Evolutionary conservation across 2,113 vertebrate species (phyloP).

Genomic region (Gymnobelideus leadbeateri): DNA sequence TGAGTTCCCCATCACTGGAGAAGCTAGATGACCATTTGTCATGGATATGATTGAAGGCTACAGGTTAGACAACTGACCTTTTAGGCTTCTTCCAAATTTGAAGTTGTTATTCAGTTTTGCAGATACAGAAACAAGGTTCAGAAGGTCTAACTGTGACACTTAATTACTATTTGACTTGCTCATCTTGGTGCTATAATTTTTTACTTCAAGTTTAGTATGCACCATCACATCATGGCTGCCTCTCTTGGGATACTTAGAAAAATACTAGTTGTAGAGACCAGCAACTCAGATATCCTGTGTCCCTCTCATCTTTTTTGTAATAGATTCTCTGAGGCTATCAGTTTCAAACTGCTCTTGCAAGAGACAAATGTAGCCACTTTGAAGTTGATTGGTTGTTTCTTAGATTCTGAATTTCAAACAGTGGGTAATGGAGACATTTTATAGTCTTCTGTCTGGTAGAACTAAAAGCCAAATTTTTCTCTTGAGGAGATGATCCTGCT

Average conservation of each 20-base stretch:
- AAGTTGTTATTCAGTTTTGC: neutral
- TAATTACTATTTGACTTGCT: neutral
- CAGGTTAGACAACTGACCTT: neutral
- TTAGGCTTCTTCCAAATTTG: neutral
- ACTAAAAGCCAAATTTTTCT: neutral
- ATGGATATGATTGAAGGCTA: neutral
- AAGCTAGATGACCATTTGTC: neutral
- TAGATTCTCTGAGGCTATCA: neutral
- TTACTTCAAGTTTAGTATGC: neutral
- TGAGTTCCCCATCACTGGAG: neutral
- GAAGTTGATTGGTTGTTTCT: neutral
- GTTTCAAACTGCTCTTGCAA: neutral
- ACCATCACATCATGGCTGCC: neutral
- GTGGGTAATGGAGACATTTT: neutral
- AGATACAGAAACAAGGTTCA: neutral
- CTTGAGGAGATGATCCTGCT: neutral
- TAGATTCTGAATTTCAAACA: neutral
- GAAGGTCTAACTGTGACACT: neutral
- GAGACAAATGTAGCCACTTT: neutral
- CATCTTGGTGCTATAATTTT: neutral
- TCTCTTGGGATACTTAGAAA: neutral
- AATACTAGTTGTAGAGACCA: neutral
- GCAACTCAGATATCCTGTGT: neutral
- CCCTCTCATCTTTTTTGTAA: neutral
- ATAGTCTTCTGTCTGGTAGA: neutral